Evolutionary conservation across 2,888 invertebrate species (phyloP), one percentile per base, ranked within the genome.

Genomic region (Cylloceria caligata): DNA sequence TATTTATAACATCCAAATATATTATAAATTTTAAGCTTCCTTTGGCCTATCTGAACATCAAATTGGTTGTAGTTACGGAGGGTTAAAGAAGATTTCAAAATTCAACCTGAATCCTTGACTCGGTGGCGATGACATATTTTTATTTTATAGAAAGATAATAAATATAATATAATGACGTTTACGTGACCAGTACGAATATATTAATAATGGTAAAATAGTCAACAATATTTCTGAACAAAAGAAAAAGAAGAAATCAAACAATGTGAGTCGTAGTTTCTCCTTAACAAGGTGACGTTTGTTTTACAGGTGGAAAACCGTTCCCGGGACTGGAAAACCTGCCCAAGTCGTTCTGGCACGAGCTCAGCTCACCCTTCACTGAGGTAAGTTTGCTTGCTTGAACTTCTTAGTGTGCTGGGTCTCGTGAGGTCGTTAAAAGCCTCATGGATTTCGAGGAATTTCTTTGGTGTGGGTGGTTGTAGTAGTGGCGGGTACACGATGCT

Each of bases 311-410:
- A 68, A 91, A 92, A 86, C 89, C 91, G 84, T 89, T 89, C 86
- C 90, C 91, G 2, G 91, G 91, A 80, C 88, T 92, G 71, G 92
- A 92, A 87, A 91, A 91, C 85, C 85, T 92, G 83, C 92, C 92
- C 67, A 89, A 88, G 85, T 90, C 92, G 62, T 87, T 92, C 81
- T 92, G 92, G 92, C 91, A 92, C 84, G 92, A 92, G 84, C 88
- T 92, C 75, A 92, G 92, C 85, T 92, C 92, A 67, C 92, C 92
- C 84, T 92, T 92, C 85, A 92, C 92, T 83, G 92, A 92, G 91
- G 92, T 92, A 86, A 88, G 87, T 85, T 83, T 49, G 13, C 47
- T 74, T 24, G 36, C 49, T 65, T 19, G 4, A 62, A 11, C 47
- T 71, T 62, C 5, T 60, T 49, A 24, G 55, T 65, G 55, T 45